Evolutionary conservation across 2,888 invertebrate species (phyloP).

Genomic region (Protonemura montana): DNA sequence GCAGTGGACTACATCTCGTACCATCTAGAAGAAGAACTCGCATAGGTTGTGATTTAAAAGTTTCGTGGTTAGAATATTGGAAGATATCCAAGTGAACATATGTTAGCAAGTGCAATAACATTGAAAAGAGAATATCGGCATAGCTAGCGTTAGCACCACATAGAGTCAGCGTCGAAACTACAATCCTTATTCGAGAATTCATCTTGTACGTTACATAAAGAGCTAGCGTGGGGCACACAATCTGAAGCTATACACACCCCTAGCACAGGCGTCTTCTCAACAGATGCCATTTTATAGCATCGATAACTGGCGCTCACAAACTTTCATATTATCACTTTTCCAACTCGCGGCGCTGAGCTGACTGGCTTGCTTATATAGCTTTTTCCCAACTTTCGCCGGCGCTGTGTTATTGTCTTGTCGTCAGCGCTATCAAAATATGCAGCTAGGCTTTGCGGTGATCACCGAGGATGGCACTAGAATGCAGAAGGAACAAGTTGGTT

Average conservation of each 20-base stretch:
- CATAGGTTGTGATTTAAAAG: conserved; percentile 12
- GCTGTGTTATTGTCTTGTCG: not conserved
- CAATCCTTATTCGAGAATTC: too few relatives aligned
- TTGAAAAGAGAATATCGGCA: not conserved
- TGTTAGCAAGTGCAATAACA: conserved; percentile 7
- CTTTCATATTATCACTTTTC: conserved; percentile 7
- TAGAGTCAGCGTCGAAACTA: not conserved
- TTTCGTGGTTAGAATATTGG: conserved; percentile 12
- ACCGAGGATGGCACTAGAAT: not conserved
- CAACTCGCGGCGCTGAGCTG: not conserved
- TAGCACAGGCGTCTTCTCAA: not conserved
- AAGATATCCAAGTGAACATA: not conserved
- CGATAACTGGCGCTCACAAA: not conserved
- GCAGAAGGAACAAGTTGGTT: not conserved
- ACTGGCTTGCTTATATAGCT: not conserved
- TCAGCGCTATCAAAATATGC: not conserved
- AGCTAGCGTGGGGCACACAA: too few relatives aligned
- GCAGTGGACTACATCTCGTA: not conserved
- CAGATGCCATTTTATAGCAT: conserved; percentile 7
- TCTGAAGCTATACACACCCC: not conserved
- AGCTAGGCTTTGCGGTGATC: not conserved
- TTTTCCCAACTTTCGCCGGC: not conserved
- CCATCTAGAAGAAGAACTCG: not conserved
- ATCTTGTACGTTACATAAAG: too few relatives aligned
- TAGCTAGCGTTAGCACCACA: not conserved